Evolutionary conservation across 2,113 vertebrate species (phyloP), one percentile per base, ranked within the genome.

Genomic region (Sakesphorus luctuosus): DNA sequence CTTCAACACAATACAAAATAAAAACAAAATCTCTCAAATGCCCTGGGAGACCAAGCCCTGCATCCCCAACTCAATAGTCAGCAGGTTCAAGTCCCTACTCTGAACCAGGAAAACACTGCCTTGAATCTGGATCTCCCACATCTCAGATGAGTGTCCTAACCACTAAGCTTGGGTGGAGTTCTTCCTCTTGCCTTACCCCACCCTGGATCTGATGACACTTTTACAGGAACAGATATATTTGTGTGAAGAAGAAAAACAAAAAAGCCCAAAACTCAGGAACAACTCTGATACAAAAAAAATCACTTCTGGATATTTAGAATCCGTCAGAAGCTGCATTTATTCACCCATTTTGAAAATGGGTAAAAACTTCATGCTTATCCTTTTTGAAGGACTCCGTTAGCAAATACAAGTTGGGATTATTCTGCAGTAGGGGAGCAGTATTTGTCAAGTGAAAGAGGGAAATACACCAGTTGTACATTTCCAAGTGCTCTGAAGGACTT

Each of bases 81-180:
- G 61, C 66, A 92, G 82, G 82, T 96, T 96, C 79, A 81, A 96
- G 82, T 78, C 85, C 84, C 55, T 46, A 6, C 50, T 74, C 72
- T 94, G 94, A 97, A 95, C 94, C 94, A 91, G 96, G 95, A 96
- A 94, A 95, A 92, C 59, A 58, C 16, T 81, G 73, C 44, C 73
- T 89, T 69, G 40, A 84, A 76, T 92, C 58, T 87, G 87, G 87
- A 95, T 95, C 89, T 95, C 87, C 93, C 91, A 85, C 87, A 85
- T 94, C 80, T 91, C 77, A 3, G 62, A 93, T 89, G 93, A 96
- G 89, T 87, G 89, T 87, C 91, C 87, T 95, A 96, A 96, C 89
- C 95, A 95, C 95, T 93, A 92, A 92, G 80, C 69, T 68, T 90
- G 96, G 93, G 96, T 95, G 94, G 95, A 92, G 90, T 49, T 95